These are phyloP conservation scores for Pteronotus mesoamericanus DNA, from an alignment of 2,797 vertebrate genomes.

Conservation along the genomic window DNA sequence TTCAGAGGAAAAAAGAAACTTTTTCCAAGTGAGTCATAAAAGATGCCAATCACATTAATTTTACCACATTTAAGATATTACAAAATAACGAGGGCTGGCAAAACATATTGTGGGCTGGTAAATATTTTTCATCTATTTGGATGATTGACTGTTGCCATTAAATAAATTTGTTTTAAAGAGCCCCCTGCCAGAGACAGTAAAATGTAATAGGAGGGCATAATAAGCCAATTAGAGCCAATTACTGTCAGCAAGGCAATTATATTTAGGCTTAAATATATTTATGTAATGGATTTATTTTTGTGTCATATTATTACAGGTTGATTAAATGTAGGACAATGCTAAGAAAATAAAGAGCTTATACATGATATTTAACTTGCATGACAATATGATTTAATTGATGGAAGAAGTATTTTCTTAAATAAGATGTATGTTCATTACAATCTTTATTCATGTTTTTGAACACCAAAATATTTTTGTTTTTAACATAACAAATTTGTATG, in stretches of 20 bases:
- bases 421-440: not conserved
- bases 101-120: slow-evolving; percentile 55
- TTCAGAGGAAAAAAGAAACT: not conserved
- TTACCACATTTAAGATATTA: slow-evolving; percentile 37
- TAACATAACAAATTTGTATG: not conserved
- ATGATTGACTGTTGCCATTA: slow-evolving; percentile 39
- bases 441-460: not conserved
- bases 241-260: slow-evolving; percentile 6
- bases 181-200: not conserved
- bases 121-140: slow-evolving; percentile 52
- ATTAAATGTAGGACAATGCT: not conserved
- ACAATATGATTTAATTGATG: not conserved
- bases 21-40: not conserved
- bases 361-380: not conserved
- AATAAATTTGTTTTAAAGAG: slow-evolving; percentile 52
- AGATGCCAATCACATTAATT: slow-evolving; percentile 23
- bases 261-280: slow-evolving; percentile 15
- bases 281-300: not conserved
- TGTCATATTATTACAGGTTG: not conserved
- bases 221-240: slow-evolving; percentile 37
- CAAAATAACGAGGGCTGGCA: slow-evolving; percentile 15
- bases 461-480: not conserved
- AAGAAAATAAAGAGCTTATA: not conserved
- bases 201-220: not conserved
- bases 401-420: not conserved